Conservation (phyloP, 2,797 vertebrate species). For the Cacajao melanocephalus region DNA sequence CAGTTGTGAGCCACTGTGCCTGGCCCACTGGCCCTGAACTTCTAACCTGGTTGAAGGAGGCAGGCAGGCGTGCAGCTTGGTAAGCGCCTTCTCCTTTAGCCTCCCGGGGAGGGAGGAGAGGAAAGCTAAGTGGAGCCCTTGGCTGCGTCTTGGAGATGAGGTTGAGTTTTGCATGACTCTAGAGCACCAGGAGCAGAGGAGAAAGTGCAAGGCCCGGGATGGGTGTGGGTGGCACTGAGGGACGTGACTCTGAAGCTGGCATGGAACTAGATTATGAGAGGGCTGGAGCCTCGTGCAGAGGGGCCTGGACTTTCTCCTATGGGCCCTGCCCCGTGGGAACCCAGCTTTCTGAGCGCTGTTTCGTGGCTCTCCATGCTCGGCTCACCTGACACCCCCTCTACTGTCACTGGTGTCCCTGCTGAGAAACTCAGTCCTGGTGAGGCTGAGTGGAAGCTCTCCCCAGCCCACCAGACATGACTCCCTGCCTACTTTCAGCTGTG, state of each 20-base stretch:
- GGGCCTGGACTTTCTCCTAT: neutral
- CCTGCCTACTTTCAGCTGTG: neutral
- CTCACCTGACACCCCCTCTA: too few species aligned
- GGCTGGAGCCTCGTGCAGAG: neutral
- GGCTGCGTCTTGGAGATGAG: neutral
- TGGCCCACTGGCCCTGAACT: neutral
- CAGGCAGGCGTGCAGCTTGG: neutral
- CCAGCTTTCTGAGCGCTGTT: neutral
- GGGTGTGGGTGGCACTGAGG: neutral
- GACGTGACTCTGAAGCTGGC: neutral
- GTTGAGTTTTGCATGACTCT: too few species aligned
- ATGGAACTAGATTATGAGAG: too few species aligned
- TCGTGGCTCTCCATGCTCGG: neutral
- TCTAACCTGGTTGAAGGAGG: neutral
- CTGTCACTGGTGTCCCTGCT: neutral
- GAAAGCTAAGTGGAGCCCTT: neutral
- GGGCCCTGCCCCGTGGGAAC: neutral
- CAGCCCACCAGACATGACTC: neutral
- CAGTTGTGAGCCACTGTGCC: too few species aligned
- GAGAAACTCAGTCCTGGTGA: neutral
- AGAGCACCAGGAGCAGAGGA: neutral
- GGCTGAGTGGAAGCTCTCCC: neutral
- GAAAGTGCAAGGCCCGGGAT: neutral
- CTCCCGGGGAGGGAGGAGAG: fast-evolving
- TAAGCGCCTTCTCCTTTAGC: neutral